Evolutionary conservation across 2,888 invertebrate genomes (phyloP).

Genomic region (Tipula helvola): DNA sequence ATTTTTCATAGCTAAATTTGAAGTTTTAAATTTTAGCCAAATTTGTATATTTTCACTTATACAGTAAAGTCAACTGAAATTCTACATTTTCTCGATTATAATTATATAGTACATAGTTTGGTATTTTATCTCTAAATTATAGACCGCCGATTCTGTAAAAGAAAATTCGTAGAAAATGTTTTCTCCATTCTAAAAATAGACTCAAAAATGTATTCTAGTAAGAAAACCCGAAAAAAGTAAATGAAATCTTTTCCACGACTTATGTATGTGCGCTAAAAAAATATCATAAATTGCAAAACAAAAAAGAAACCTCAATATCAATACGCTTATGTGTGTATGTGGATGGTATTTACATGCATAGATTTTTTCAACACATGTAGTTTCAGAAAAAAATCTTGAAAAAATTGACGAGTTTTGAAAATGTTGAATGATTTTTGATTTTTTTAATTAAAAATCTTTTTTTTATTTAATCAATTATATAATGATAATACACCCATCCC

Average conservation of each 20-base stretch:
- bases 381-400: background rate
- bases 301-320: background rate
- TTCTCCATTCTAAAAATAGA: background rate
- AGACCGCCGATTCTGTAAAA: background rate
- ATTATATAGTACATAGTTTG: background rate
- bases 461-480: background rate
- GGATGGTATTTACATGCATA: background rate
- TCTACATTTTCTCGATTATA: background rate
- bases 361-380: background rate
- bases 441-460: background rate
- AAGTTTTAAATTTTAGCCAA: too few species aligned
- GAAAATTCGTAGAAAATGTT: background rate
- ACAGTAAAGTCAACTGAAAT: background rate
- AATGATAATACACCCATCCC: background rate
- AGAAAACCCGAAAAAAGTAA: background rate
- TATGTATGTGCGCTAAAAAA: background rate
- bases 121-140: background rate
- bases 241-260: background rate
- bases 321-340: background rate
- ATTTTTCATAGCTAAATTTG: too few species aligned
- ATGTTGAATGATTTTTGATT: background rate
- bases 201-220: background rate
- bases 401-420: background rate
- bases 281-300: background rate
- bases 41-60: background rate